phyloP scores from a whole-genome alignment of 2,113 vertebrate genomes.

The Leptodactylus fuscus region DNA sequence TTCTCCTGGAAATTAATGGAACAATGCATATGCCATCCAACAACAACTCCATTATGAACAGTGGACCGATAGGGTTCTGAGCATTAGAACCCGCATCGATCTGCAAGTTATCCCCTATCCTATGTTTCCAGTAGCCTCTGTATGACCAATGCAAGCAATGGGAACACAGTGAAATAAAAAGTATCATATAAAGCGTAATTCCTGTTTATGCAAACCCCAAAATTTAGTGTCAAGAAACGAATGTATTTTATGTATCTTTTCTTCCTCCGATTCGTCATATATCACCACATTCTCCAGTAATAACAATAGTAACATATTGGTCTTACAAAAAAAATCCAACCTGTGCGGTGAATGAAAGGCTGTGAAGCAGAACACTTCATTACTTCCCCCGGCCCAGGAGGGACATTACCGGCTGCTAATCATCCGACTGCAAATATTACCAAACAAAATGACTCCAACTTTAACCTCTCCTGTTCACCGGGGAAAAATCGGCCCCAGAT shows the following conservation, averaged over 20 bases:
- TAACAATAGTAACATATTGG: constrained; percentile 22
- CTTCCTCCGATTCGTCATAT: background rate
- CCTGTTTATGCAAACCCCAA: too few species aligned
- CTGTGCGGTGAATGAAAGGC: constrained; percentile 12
- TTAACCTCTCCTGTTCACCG: background rate
- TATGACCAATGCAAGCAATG: too few species aligned
- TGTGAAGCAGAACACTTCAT: constrained; percentile 34
- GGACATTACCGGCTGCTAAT: constrained; percentile 40
- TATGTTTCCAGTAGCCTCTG: too few species aligned
- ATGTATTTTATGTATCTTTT: background rate
- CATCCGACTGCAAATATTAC: background rate
- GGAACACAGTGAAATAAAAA: too few species aligned
- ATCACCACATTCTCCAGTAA: background rate
- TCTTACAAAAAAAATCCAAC: constrained; percentile 1
- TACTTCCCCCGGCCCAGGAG: background rate
- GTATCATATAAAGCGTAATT: too few species aligned
- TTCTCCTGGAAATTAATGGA: too few species aligned
- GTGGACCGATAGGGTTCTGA: too few species aligned
- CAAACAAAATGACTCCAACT: background rate
- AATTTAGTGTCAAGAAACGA: too few species aligned
- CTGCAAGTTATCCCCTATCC: too few species aligned
- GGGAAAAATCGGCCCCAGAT: background rate
- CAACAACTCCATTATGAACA: too few species aligned
- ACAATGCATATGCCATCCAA: too few species aligned
- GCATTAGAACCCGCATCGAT: too few species aligned